Evolutionary conservation across 2,888 invertebrate species (phyloP), one percentile per base, ranked within the genome.

Genomic region (Habroteleia sp.): DNA sequence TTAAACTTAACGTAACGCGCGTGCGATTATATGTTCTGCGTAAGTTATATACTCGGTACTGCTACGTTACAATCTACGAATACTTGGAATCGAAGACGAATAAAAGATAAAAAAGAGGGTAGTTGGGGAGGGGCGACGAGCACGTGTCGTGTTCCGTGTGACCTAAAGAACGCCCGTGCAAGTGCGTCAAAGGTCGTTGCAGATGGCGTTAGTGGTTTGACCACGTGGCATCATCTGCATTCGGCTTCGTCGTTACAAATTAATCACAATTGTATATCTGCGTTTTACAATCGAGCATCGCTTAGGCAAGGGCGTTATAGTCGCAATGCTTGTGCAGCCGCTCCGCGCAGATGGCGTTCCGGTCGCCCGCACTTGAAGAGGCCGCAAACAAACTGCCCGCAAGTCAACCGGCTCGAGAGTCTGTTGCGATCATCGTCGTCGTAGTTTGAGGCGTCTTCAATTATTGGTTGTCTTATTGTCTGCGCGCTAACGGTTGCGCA

Each of bases 11-110:
- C 8, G 31, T 31, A 42, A 56, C 56, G 66, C 56, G 44, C 58
- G 74, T 68, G 72, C 68, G 41, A 62, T 50, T 60, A 72, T 54
- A 46, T 52, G 17, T 14, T 56, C 27, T 48, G 33, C 58, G 41
- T 65, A 52, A 60, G 41, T n/a, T 52, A 56, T 50, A 69, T 50
- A 50, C 4, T 31, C 35, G 56, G 46, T 62, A 50, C 52, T 11
- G n/a, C 63, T 48, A 66, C 14, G 54, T 56, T 48, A 66, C 14
- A 50, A 29, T 39, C 74, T 58, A 68, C 37, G 56, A 68, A 62
- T 66, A 68, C 63, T 56, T 44, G 42, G 23, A 58, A 31, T 65
- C 37, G 68, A 44, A 65, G 42, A 37, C 17, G 37, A 42, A 46
- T 46, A 62, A 71, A 65, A 50, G 31, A 20, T 17, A 11, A 29